Conservation (phyloP, 1,140 invertebrate genomes). For the Akabosia matsudoensis region DNA sequence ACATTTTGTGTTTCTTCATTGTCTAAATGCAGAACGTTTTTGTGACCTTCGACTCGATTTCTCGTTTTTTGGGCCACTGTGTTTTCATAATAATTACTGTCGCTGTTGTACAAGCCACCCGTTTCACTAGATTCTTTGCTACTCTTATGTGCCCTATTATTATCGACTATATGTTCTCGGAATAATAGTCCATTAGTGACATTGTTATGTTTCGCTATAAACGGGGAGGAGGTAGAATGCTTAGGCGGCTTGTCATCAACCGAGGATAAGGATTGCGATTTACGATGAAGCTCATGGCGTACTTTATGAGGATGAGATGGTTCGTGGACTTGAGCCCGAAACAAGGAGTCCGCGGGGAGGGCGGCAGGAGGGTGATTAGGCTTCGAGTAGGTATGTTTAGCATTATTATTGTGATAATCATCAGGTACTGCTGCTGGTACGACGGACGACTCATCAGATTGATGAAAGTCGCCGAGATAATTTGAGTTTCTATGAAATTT, state of each 20-base stretch:
- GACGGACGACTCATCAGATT: background rate
- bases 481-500: background rate
- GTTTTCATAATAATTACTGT: background rate
- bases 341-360: background rate
- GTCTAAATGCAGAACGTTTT: too few relatives aligned
- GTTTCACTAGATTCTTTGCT: background rate
- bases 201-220: background rate
- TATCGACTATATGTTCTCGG: background rate
- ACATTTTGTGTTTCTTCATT: too few relatives aligned
- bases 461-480: background rate
- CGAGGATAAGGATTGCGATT: constrained; percentile 5
- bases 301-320: background rate
- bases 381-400: background rate
- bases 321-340: background rate
- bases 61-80: background rate
- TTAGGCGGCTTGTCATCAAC: background rate
- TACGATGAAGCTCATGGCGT: constrained; percentile 21
- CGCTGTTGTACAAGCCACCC: too few relatives aligned
- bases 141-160: background rate
- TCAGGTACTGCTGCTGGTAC: background rate
- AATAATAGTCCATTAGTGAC: background rate
- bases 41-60: background rate
- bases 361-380: background rate
- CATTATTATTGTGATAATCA: background rate
- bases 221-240: background rate